These are phyloP conservation scores for Sprattus sprattus DNA, from an alignment of 2,113 vertebrate genomes.

Conservation along the genomic window DNA sequence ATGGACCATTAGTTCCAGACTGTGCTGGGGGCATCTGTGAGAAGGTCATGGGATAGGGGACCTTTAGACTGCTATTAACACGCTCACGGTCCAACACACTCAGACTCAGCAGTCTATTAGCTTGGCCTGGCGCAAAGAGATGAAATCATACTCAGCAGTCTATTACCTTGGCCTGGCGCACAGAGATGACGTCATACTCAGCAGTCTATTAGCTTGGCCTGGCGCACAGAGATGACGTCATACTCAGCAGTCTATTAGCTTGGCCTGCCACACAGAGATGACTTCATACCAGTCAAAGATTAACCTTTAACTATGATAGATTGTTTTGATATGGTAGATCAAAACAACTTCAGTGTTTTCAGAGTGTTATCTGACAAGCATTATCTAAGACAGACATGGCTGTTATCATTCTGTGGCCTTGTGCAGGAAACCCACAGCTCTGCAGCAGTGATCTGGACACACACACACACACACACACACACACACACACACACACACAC, in stretches of 20 bases:
- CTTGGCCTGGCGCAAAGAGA: no score
- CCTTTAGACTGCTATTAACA: background rate
- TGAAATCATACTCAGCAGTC: no score
- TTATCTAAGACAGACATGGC: background rate
- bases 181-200: background rate
- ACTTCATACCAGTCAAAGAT: background rate
- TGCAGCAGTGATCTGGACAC: background rate
- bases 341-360: background rate
- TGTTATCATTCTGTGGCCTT: background rate
- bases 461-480: background rate
- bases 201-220: background rate
- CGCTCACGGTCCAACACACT: background rate
- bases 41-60: background rate
- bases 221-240: background rate
- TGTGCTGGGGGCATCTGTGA: no score
- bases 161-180: background rate
- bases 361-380: background rate
- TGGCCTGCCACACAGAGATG: background rate
- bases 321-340: background rate
- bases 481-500: no score
- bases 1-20: no score
- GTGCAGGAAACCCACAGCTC: background rate
- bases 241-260: background rate
- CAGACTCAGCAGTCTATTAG: no score
- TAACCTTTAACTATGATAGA: background rate